A percentile compares a stretch with the other conserved stretches of the same genome.
Evolutionary conservation across 2,113 vertebrate species (phyloP).

Genomic region (Cavia porcellus): DNA sequence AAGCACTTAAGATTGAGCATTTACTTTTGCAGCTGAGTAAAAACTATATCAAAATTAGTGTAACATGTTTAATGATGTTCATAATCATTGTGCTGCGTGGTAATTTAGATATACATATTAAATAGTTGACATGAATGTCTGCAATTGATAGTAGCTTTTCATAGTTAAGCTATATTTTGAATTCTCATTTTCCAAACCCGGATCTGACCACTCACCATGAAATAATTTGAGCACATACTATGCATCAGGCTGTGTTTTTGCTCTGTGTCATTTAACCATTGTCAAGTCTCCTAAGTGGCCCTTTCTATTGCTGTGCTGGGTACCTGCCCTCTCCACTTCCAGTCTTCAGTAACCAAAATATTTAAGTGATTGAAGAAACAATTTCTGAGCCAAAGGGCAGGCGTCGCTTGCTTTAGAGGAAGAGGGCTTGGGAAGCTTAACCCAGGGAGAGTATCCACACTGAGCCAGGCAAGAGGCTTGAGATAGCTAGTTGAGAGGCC

Average conservation of each 20-base stretch:
- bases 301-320: neutral
- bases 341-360: neutral
- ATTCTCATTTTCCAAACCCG: neutral
- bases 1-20: neutral
- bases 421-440: neutral
- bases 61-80: neutral
- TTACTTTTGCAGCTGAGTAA: slow-evolving; percentile 32
- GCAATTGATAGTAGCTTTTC: neutral
- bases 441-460: neutral
- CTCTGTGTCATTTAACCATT: neutral
- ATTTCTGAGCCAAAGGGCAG: neutral
- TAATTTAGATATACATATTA: slow-evolving; percentile 11
- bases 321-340: neutral
- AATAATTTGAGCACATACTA: neutral
- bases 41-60: neutral
- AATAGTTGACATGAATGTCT: neutral
- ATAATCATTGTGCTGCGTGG: neutral
- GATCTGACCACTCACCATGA: neutral
- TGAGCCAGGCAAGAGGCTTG: neutral
- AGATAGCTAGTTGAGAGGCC: too few relatives aligned
- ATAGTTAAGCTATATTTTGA: neutral
- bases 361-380: neutral
- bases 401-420: neutral
- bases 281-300: neutral
- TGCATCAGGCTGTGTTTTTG: neutral